Evolutionary conservation across 2,113 vertebrate genomes (phyloP), one percentile per base, ranked within the genome.

Genomic region (Ochotona curzoniae): DNA sequence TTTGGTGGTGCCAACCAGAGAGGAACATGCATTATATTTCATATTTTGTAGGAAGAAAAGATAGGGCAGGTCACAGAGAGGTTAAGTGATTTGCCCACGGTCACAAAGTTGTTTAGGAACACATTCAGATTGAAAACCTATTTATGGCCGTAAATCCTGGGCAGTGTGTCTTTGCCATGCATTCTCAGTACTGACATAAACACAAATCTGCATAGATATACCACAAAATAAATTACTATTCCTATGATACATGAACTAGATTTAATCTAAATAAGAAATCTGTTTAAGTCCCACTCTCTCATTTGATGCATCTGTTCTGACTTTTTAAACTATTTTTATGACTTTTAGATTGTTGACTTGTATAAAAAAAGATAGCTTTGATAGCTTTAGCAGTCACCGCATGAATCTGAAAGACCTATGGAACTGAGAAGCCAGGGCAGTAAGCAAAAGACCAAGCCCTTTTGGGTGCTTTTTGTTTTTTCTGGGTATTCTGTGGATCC

Each of bases 161-260:
- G 30, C 20, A 89, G 23, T 61, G 73, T 91, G 66, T 28, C 51
- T 91, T 86, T 64, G 6, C 30, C 30, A 18, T 44, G 17, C 28
- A 73, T 17, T 54, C 4, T 70, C 79, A 26, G 17, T 20, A 71
- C 66, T 11, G 76, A n/a, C 32, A 81, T 47, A 67, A 82, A 81
- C 9, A 61, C 38, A 74, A 87, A 69, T 88, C 20, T 87, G 61
- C 26, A 26, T 92, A 71, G 25, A 83, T 11, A 47, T 87, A 84
- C 51, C 15, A 83, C 23, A 90, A 73, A 85, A 75, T 67, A 83
- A 82, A 84, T 51, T 64, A 32, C 28, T 80, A 21, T 93, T 89
- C 8, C 93, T 64, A 74, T 69, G 3, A 63, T 63, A 28, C 11
- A 7, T 71, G n/a, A 88, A 51, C 90, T 79, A 47, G 5, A 28